Percentiles rank a stretch among this genome's conserved stretches.
phyloP scores from a whole-genome alignment of 2,113 vertebrate genomes.

The Lycaon pictus region DNA sequence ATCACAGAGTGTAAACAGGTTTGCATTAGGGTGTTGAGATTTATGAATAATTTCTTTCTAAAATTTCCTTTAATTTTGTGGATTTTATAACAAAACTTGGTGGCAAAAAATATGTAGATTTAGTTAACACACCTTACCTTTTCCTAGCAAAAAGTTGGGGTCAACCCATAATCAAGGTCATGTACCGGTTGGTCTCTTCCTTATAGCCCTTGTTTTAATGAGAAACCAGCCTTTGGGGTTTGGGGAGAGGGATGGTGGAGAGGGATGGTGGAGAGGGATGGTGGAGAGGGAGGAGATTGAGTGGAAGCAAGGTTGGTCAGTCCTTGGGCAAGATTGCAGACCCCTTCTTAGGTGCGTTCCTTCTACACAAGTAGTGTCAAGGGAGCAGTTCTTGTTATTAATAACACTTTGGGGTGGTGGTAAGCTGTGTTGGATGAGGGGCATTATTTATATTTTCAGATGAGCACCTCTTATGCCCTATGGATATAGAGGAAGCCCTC shows the following conservation, averaged over 20 bases:
- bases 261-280: not conserved
- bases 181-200: not conserved
- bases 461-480: not conserved
- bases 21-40: not conserved
- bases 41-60: slow-evolving; percentile 12
- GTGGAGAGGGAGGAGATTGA: not conserved
- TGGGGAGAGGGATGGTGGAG: not conserved
- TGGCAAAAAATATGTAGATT: slow-evolving; percentile 33
- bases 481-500: not conserved
- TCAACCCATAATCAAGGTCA: not conserved
- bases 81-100: slow-evolving; percentile 36
- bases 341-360: not conserved
- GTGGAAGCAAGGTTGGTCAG: not conserved
- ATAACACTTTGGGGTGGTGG: not conserved
- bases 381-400: not conserved
- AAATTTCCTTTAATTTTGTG: not conserved
- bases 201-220: not conserved
- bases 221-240: slow-evolving; percentile 24
- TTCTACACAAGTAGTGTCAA: not conserved
- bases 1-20: not conserved
- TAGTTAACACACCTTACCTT: not conserved
- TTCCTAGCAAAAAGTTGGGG: slow-evolving; percentile 8
- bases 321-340: not conserved
- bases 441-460: slow-evolving; percentile 33
- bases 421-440: not conserved